A percentile compares a stretch with the other conserved stretches of the same genome.
Evolutionary conservation across 1,140 invertebrate genomes (phyloP).

Genomic region (Brachionus asplanchnoidis): DNA sequence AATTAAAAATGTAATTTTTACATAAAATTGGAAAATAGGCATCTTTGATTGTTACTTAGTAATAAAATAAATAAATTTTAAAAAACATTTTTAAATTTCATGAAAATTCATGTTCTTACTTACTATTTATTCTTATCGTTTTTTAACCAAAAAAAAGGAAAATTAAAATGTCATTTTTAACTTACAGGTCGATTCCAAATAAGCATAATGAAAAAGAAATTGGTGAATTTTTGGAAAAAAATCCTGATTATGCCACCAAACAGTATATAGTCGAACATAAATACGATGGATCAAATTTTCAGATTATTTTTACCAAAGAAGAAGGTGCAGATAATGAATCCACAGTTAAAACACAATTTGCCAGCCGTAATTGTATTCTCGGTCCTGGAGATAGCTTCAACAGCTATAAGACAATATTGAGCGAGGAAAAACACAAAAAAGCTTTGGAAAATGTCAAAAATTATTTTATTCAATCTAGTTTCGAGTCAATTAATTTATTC

Average conservation of each 20-base stretch:
- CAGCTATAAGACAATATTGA: not conserved
- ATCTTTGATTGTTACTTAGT: not conserved
- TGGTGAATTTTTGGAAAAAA: not conserved
- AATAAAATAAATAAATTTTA: not conserved
- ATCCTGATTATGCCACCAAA: not conserved
- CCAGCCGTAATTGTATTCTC: constrained; percentile 6
- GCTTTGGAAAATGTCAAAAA: not conserved
- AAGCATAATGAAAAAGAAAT: not conserved
- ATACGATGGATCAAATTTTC: constrained; percentile 36
- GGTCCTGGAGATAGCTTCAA: not conserved
- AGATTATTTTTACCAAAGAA: not conserved
- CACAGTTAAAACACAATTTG: not conserved
- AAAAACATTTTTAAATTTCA: too few species aligned
- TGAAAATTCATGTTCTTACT: too few species aligned
- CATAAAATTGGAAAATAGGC: too few species aligned
- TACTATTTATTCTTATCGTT: not conserved
- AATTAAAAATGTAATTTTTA: too few species aligned
- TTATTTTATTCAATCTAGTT: not conserved
- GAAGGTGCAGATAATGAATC: not conserved
- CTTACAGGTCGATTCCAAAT: constrained; percentile 2
- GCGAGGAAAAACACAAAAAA: not conserved
- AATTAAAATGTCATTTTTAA: not conserved
- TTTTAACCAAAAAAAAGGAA: not conserved
- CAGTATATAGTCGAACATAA: not conserved
- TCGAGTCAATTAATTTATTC: not conserved